Conservation (phyloP, 2,888 invertebrate genomes). For the Neoaliturus tenellus region DNA sequence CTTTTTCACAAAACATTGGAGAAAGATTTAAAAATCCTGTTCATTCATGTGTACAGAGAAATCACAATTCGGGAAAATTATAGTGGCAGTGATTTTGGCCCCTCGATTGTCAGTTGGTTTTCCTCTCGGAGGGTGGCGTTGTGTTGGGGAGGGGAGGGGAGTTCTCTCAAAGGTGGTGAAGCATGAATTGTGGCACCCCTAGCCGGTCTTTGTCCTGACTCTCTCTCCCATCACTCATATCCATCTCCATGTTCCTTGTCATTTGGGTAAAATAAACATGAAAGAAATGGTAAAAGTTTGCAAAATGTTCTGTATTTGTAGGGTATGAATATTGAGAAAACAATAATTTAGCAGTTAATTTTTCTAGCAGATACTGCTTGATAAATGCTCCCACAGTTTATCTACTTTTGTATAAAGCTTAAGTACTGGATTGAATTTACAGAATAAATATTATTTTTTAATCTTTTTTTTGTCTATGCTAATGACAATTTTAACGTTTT, state of each 20-base stretch:
- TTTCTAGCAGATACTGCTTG: too few species aligned
- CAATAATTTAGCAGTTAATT: too few species aligned
- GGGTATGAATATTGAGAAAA: too few species aligned
- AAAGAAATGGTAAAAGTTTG: neutral
- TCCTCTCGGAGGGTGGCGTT: neutral
- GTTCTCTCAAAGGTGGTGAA: slow-evolving; percentile 16
- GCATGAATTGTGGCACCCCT: slow-evolving; percentile 12
- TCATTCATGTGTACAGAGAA: slow-evolving; percentile 34
- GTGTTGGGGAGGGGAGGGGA: neutral
- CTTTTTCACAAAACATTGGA: slow-evolving; percentile 2
- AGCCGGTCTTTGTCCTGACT: neutral
- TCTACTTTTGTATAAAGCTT: too few species aligned
- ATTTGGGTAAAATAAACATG: neutral
- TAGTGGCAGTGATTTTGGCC: slow-evolving; percentile 30
- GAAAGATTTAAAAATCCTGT: slow-evolving; percentile 9
- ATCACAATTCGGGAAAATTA: slow-evolving; percentile 40
- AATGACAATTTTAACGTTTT: too few species aligned
- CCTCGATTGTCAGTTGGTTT: slow-evolving; percentile 17
- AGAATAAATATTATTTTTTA: too few species aligned
- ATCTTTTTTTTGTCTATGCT: too few species aligned
- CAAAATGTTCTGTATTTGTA: too few species aligned
- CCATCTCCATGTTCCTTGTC: slow-evolving; percentile 17
- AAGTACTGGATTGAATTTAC: too few species aligned
- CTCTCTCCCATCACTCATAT: neutral
- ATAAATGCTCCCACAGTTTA: too few species aligned